Evolutionary conservation across 1,140 invertebrate species (phyloP).

Genomic region (Eupristina koningsbergeri): DNA sequence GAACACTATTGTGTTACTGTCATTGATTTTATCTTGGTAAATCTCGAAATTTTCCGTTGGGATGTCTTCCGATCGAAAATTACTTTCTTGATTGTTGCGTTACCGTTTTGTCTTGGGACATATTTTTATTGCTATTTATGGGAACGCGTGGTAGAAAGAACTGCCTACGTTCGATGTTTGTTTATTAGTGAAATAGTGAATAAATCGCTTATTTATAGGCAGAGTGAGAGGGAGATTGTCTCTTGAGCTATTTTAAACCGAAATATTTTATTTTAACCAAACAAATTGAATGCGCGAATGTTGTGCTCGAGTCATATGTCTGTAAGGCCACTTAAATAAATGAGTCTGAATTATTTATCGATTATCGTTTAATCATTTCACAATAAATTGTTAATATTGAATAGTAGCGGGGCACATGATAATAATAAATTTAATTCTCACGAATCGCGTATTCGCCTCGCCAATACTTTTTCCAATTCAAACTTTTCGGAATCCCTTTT

Average conservation of each 20-base stretch:
- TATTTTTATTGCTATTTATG: background rate
- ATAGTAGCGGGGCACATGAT: too few species aligned
- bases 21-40: conserved; percentile 14
- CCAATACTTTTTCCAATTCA: background rate
- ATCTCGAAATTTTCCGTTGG: background rate
- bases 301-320: too few species aligned
- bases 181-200: background rate
- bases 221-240: too few species aligned
- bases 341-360: too few species aligned
- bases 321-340: too few species aligned
- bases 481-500: background rate
- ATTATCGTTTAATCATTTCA: too few species aligned
- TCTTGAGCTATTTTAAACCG: background rate
- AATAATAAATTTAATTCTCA: background rate
- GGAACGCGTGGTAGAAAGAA: background rate
- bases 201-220: background rate
- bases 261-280: too few species aligned
- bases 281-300: too few species aligned
- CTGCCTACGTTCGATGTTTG: background rate
- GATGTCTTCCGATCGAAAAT: background rate
- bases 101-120: background rate
- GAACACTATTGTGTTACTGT: background rate
- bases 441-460: background rate
- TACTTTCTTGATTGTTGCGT: background rate
- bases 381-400: too few species aligned